Evolutionary conservation across 2,113 vertebrate genomes (phyloP).

Genomic region (Urocynchramus pylzowi): DNA sequence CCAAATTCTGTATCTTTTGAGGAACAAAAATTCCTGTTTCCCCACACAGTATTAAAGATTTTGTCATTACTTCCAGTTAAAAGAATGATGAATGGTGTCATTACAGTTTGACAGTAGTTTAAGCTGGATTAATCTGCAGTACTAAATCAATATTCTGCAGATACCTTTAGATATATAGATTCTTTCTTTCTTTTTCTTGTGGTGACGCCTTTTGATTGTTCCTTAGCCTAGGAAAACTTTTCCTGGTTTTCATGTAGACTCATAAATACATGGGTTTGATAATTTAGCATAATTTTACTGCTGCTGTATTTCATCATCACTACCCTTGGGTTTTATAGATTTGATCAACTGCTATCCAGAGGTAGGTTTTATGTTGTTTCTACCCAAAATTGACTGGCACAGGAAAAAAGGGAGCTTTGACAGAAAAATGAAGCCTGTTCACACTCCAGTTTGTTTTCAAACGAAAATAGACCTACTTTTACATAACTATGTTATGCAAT

Average conservation of each 20-base stretch:
- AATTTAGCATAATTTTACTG: background rate
- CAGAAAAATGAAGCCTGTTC: background rate
- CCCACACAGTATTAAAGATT: background rate
- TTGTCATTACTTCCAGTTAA: background rate
- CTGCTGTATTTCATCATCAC: background rate
- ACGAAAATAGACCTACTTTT: background rate
- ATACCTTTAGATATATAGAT: background rate
- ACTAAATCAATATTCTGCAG: background rate
- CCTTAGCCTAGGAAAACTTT: background rate
- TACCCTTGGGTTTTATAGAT: background rate
- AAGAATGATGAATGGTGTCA: background rate
- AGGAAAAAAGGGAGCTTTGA: background rate
- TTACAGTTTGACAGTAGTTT: background rate
- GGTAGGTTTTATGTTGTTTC: background rate
- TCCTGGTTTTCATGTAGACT: background rate
- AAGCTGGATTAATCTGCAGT: background rate
- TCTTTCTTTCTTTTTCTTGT: background rate
- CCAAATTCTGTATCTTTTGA: background rate
- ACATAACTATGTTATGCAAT: background rate
- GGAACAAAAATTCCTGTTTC: background rate
- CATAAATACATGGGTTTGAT: background rate
- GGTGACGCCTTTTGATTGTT: background rate
- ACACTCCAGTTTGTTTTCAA: background rate
- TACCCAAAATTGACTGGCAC: background rate
- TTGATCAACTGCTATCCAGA: background rate